These are phyloP conservation scores for Leptarthrus brevirostris DNA, from an alignment of 2,888 invertebrate genomes.

Conservation along the genomic window DNA sequence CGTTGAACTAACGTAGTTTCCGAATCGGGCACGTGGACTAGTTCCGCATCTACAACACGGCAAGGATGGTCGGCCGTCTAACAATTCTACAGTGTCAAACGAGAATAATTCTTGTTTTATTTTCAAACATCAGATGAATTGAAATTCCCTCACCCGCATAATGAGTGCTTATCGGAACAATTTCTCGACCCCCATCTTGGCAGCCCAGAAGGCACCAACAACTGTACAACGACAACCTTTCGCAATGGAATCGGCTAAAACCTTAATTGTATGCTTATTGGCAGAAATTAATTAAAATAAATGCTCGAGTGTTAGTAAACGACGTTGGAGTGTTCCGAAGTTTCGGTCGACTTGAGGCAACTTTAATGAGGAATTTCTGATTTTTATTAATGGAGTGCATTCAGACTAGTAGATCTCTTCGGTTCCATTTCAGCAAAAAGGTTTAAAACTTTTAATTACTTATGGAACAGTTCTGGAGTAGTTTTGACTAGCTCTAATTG, in stretches of 20 bases:
- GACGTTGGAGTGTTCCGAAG: no score
- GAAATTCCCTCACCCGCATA: background rate
- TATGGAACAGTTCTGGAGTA: background rate
- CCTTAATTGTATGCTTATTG: slow-evolving; percentile 9
- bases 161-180: background rate
- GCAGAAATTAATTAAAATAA: slow-evolving; percentile 1
- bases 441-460: background rate
- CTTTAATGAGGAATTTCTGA: slow-evolving; percentile 6
- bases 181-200: background rate
- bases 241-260: background rate
- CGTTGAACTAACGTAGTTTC: no score
- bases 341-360: background rate
- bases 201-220: background rate
- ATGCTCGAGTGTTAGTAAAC: background rate
- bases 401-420: background rate
- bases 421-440: background rate
- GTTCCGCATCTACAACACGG: no score
- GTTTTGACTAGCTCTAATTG: background rate
- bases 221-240: background rate
- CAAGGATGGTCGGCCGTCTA: no score
- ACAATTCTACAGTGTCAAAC: no score
- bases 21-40: no score
- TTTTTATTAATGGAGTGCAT: background rate
- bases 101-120: no score
- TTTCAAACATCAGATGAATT: background rate